These are phyloP conservation scores for Drosophila parabipectinata DNA, from an alignment of 1,140 invertebrate genomes.

Conservation along the genomic window DNA sequence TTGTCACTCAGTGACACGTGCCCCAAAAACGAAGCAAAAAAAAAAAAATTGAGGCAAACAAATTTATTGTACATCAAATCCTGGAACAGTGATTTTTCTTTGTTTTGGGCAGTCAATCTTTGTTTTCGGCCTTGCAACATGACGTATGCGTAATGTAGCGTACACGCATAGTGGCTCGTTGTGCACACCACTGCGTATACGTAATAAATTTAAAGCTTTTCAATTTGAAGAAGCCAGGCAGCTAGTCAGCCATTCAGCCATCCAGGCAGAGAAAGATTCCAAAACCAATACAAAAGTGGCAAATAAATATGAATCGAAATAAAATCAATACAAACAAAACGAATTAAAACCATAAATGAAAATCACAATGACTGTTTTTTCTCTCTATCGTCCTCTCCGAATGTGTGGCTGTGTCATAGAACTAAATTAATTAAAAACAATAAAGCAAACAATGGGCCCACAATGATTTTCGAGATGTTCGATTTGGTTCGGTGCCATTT, in stretches of 20 bases:
- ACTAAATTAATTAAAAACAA: conserved; percentile 56
- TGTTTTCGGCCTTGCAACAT: neutral
- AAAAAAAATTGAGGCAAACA: neutral
- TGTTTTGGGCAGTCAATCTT: neutral
- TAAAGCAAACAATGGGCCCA: conserved; percentile 23
- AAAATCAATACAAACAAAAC: conserved; percentile 48
- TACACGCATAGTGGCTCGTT: neutral
- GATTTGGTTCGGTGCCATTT: conserved; percentile 24
- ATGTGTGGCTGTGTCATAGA: neutral
- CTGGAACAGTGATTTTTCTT: neutral
- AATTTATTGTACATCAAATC: conserved; percentile 3
- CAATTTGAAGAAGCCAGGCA: neutral
- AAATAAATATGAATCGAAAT: conserved; percentile 37
- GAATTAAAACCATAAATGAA: conserved; percentile 57
- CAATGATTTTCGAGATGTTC: conserved; percentile 18
- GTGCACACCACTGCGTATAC: neutral
- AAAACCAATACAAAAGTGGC: neutral
- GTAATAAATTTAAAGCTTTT: neutral
- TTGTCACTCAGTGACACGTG: conserved; percentile 43
- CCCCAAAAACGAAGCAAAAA: neutral
- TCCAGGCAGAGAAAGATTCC: neutral
- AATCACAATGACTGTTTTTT: conserved; percentile 39
- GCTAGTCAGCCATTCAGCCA: neutral
- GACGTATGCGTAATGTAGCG: conserved; percentile 33
- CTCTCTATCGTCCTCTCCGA: neutral